phyloP scores from a whole-genome alignment of 1,140 invertebrate genomes.

The Drosophila lini region DNA sequence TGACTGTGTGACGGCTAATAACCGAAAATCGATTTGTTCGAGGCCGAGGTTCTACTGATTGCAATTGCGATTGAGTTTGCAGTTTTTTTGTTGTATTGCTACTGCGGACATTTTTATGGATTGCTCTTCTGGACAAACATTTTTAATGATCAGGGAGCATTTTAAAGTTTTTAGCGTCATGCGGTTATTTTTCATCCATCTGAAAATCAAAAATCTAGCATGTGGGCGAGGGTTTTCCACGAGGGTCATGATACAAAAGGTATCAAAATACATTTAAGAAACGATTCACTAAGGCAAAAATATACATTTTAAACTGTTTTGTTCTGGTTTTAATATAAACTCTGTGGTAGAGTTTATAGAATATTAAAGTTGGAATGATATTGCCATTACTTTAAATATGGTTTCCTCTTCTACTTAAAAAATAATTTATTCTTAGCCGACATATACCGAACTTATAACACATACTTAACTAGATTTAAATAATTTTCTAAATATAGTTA shows the following conservation, averaged over 20 bases:
- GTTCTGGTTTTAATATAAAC: background rate
- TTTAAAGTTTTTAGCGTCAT: conserved; percentile 63
- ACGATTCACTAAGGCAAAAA: background rate
- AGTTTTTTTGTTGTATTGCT: conserved; percentile 20
- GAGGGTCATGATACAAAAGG: background rate
- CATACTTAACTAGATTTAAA: too few relatives aligned
- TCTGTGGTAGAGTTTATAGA: background rate
- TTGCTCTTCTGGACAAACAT: conserved; percentile 42
- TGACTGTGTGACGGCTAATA: conserved; percentile 79
- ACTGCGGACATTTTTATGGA: conserved; percentile 72
- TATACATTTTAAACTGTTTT: background rate
- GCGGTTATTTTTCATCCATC: conserved; percentile 38
- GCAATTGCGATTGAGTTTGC: conserved; percentile 46
- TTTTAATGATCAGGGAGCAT: conserved; percentile 32
- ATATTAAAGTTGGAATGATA: too few relatives aligned
- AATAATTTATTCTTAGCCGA: too few relatives aligned
- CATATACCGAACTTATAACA: too few relatives aligned
- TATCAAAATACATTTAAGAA: background rate
- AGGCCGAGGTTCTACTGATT: conserved; percentile 43
- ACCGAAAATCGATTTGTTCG: conserved; percentile 71
- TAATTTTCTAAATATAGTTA: too few relatives aligned
- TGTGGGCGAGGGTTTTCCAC: conserved; percentile 26
- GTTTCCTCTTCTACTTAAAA: too few relatives aligned
- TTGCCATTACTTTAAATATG: too few relatives aligned
- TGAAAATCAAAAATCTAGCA: conserved; percentile 20